A percentile compares a stretch with the other conserved stretches of the same genome.
phyloP scores from a whole-genome alignment of 2,797 vertebrate species.

The Tiaroga cobitis region DNA sequence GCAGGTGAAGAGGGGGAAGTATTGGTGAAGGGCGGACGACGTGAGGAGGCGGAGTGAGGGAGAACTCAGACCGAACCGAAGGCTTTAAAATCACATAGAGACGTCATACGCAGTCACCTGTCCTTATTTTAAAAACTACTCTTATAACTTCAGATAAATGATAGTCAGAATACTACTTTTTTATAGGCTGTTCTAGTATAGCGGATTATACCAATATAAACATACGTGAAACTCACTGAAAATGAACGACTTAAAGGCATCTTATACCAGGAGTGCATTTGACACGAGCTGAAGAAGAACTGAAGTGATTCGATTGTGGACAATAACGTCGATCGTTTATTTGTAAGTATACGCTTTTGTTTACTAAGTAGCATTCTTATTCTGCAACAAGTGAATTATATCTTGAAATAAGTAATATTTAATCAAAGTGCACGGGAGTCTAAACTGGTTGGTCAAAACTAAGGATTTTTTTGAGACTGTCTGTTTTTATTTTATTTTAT shows the following conservation, averaged over 20 bases:
- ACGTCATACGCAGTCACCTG: background rate
- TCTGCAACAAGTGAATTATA: background rate
- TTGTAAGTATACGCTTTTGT: slow-evolving; percentile 27
- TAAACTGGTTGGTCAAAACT: slow-evolving; percentile 4
- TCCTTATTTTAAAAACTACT: background rate
- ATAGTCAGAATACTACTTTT: background rate
- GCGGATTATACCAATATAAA: background rate
- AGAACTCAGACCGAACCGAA: background rate
- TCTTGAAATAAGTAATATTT: background rate
- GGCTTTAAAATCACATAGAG: background rate
- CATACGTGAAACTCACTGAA: background rate
- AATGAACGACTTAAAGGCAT: background rate
- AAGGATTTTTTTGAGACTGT: background rate
- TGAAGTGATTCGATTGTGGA: slow-evolving; percentile 11
- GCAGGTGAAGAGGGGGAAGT: background rate
- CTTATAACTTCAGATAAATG: background rate
- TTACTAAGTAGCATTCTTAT: background rate
- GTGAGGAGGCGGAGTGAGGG: slow-evolving; percentile 13
- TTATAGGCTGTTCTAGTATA: background rate
- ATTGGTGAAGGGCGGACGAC: slow-evolving; percentile 4
- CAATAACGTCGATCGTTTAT: background rate
- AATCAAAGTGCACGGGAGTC: background rate
- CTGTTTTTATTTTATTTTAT: too few species aligned
- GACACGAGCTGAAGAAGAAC: background rate
- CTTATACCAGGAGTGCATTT: background rate